phyloP scores from a whole-genome alignment of 2,797 vertebrate species.

The Harpagifer antarcticus region DNA sequence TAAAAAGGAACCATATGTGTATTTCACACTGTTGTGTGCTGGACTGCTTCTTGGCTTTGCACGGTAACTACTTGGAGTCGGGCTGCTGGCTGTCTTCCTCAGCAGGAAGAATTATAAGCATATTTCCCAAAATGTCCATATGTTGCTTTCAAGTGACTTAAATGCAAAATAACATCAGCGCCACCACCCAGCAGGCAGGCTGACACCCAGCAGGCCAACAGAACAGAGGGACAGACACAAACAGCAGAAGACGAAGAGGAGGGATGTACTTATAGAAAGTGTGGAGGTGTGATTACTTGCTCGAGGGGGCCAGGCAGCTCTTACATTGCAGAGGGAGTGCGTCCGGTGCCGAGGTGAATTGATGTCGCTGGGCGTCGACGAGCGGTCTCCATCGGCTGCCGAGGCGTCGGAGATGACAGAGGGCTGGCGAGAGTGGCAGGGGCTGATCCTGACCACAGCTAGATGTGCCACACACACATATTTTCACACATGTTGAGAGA shows the following conservation, averaged over 20 bases:
- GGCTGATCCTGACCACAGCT: constrained; percentile 94
- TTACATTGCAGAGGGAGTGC: constrained; percentile 99
- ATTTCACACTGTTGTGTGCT: not conserved
- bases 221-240: constrained; percentile 60
- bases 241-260: constrained; percentile 38
- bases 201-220: constrained; percentile 52
- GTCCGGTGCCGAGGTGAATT: constrained; percentile 98
- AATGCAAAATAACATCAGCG: constrained; percentile 43
- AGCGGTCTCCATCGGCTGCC: constrained; percentile 93
- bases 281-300: constrained; percentile 81
- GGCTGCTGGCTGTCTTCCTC: not conserved
- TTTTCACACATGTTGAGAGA: constrained; percentile 37
- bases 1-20: not conserved
- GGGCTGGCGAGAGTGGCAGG: constrained; percentile 96
- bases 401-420: constrained; percentile 97
- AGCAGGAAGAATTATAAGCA: not conserved
- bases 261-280: constrained; percentile 52
- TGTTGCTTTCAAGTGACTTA: constrained; percentile 9
- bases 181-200: constrained; percentile 52
- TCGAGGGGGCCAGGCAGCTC: constrained; percentile 83
- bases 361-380: constrained; percentile 97
- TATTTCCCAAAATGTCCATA: constrained; percentile 14
- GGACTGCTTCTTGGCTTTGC: not conserved
- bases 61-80: not conserved
- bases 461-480: constrained; percentile 35